These are phyloP conservation scores for Alces alces DNA, from an alignment of 2,113 vertebrate species.

Conservation along the genomic window DNA sequence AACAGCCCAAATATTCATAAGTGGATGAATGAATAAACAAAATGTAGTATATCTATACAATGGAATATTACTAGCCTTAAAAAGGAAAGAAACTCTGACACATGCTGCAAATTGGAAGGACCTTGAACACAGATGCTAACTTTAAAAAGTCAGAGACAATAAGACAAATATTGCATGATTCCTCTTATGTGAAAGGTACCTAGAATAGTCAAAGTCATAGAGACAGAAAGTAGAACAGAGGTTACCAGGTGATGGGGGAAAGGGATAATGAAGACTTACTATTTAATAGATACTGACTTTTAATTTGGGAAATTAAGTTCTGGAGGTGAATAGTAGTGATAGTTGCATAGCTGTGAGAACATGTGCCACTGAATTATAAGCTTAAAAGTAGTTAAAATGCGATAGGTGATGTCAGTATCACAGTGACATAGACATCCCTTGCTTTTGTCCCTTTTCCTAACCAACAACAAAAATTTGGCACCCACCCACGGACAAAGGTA, in stretches of 20 bases:
- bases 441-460: not conserved
- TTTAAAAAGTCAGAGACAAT: not conserved
- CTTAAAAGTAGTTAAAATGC: not conserved
- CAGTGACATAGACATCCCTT: not conserved
- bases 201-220: not conserved
- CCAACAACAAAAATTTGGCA: not conserved
- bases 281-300: not conserved
- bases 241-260: not conserved
- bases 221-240: not conserved
- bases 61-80: not conserved
- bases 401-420: not conserved
- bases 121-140: not conserved
- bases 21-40: not conserved
- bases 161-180: not conserved
- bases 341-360: not conserved
- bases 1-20: not conserved
- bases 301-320: not conserved
- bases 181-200: not conserved
- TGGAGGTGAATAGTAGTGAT: not conserved
- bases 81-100: not conserved
- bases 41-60: not conserved
- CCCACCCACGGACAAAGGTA: not conserved
- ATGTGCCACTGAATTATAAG: not conserved
- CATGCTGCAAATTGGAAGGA: not conserved
- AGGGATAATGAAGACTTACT: not conserved